phyloP scores from a whole-genome alignment of 2,113 vertebrate species.

The Labrus mixtus region DNA sequence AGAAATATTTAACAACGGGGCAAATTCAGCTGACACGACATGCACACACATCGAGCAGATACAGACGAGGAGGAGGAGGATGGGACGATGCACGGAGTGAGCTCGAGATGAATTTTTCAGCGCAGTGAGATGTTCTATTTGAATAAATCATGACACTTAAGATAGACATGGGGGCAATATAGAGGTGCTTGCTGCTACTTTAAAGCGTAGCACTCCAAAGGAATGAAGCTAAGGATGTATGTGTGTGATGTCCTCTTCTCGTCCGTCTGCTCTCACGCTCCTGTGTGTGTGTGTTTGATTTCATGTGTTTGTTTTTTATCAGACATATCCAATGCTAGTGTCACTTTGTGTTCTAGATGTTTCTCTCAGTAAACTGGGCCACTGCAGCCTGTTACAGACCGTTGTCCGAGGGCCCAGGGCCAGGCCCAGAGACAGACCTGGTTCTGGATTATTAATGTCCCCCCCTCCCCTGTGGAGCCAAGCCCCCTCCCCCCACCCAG shows the following conservation, averaged over 20 bases:
- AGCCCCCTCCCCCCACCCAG: slow-evolving; percentile 63
- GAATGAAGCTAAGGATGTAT: slow-evolving; percentile 46
- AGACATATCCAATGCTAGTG: slow-evolving; percentile 13
- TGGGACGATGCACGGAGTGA: slow-evolving; percentile 78
- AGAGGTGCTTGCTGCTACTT: slow-evolving; percentile 72
- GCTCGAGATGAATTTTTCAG: slow-evolving; percentile 89
- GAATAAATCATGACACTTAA: slow-evolving; percentile 90
- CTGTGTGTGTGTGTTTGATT: slow-evolving; percentile 3
- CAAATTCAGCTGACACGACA: slow-evolving; percentile 84
- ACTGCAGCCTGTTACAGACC: slow-evolving; percentile 55
- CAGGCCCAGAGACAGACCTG: slow-evolving; percentile 78
- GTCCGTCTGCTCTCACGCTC: neutral
- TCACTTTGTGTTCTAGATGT: slow-evolving; percentile 31
- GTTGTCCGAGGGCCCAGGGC: slow-evolving; percentile 72
- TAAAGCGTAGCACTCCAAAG: slow-evolving; percentile 66
- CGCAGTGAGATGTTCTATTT: slow-evolving; percentile 87
- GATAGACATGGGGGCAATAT: slow-evolving; percentile 83
- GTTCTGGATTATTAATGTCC: slow-evolving; percentile 93
- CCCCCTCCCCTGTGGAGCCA: slow-evolving; percentile 78
- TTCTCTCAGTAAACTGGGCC: slow-evolving; percentile 70
- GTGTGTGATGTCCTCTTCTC: neutral
- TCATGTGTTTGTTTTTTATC: slow-evolving; percentile 2
- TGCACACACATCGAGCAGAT: slow-evolving; percentile 66
- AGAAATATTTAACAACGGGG: slow-evolving; percentile 90
- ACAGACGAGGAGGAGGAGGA: slow-evolving; percentile 75